Conservation (phyloP, 2,113 vertebrate genomes). For the Macrotis lagotis region DNA sequence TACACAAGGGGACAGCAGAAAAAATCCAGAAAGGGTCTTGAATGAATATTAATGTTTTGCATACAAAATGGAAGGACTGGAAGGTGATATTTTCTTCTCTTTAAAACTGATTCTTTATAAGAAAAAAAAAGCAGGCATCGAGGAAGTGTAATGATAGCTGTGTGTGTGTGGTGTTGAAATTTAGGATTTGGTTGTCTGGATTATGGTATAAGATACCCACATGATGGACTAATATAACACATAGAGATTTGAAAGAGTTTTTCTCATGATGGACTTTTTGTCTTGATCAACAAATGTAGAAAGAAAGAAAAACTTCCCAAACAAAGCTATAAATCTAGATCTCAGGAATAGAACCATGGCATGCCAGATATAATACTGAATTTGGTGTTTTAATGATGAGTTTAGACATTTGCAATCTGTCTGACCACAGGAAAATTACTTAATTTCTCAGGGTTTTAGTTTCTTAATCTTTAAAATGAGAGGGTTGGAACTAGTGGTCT, state of each 20-base stretch:
- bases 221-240: not conserved
- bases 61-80: not conserved
- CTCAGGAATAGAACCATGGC: not conserved
- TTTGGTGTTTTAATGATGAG: not conserved
- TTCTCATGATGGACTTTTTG: not conserved
- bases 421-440: not conserved
- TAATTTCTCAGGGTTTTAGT: not conserved
- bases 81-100: not conserved
- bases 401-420: not conserved
- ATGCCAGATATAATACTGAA: not conserved
- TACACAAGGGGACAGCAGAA: not conserved
- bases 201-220: not conserved
- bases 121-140: not conserved
- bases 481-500: not conserved
- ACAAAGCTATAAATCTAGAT: not conserved
- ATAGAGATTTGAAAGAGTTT: not conserved
- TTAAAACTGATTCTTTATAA: not conserved
- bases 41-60: not conserved
- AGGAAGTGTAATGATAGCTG: not conserved
- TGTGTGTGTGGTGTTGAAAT: not conserved
- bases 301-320: not conserved
- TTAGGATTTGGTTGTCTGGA: not conserved
- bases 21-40: not conserved
- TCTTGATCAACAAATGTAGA: not conserved
- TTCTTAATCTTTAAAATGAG: not conserved